Conservation (phyloP, 2,888 invertebrate genomes). For the Orthosia gracilis region DNA sequence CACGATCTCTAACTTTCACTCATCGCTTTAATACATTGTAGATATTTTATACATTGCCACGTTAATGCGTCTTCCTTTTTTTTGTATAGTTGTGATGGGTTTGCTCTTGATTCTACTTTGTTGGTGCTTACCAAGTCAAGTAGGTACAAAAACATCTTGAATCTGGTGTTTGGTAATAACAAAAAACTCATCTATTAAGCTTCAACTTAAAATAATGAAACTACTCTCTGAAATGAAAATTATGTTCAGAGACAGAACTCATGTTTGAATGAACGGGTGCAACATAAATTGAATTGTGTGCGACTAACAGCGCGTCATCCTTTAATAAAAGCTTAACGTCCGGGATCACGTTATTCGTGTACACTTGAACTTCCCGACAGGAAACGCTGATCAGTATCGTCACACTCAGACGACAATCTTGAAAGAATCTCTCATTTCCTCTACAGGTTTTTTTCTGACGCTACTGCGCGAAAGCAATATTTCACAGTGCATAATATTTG, state of each 20-base stretch:
- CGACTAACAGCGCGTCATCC: background rate
- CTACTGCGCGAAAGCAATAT: conserved; percentile 77
- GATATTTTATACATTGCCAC: background rate
- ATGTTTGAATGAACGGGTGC: background rate
- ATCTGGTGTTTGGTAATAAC: too few relatives aligned
- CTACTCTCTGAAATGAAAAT: background rate
- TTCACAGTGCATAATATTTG: conserved; percentile 82
- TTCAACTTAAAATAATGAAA: background rate
- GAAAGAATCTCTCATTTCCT: conserved; percentile 18
- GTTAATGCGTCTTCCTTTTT: background rate
- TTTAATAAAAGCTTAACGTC: conserved; percentile 3
- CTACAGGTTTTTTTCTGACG: conserved; percentile 70
- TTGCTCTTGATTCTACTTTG: too few relatives aligned
- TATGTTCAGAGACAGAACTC: background rate
- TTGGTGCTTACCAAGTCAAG: too few relatives aligned
- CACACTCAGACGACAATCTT: background rate
- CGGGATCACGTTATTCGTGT: background rate
- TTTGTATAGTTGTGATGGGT: too few relatives aligned
- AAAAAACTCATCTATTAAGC: too few relatives aligned
- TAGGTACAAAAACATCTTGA: too few relatives aligned
- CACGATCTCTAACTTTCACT: background rate
- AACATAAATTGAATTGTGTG: background rate
- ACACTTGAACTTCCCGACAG: conserved; percentile 18
- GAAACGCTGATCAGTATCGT: conserved; percentile 35
- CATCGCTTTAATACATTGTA: background rate